Conservation (phyloP, 2,797 vertebrate species). For the Echeneis naucrates region DNA sequence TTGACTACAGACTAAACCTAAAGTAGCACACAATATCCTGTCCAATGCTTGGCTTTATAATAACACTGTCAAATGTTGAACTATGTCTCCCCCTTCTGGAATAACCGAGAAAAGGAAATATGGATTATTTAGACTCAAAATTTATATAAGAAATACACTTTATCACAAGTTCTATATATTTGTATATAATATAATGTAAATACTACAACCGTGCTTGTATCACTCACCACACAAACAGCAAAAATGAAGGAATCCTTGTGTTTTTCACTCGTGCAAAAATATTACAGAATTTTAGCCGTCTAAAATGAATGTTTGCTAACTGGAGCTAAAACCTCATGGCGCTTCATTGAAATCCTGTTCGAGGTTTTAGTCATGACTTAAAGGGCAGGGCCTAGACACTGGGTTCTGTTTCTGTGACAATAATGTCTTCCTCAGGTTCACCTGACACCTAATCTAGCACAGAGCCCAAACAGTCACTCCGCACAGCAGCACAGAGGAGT, state of each 20-base stretch:
- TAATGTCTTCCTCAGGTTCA: slow-evolving; percentile 4
- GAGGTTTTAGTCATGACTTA: not conserved
- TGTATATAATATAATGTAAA: not conserved
- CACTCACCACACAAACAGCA: not conserved
- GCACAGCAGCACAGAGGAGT: slow-evolving; percentile 11
- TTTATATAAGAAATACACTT: not conserved
- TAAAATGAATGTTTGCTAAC: not conserved
- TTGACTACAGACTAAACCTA: not conserved
- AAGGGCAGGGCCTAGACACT: slow-evolving; percentile 30
- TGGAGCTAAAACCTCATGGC: not conserved
- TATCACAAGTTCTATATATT: not conserved
- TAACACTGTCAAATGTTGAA: not conserved
- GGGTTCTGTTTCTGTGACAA: slow-evolving; percentile 62
- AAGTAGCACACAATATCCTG: slow-evolving; percentile 12
- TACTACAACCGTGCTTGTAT: not conserved
- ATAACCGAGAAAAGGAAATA: slow-evolving; percentile 2
- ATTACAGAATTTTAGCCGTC: too few species aligned
- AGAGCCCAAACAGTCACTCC: not conserved
- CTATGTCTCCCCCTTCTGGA: slow-evolving; percentile 43
- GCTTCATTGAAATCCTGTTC: not conserved
- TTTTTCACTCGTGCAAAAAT: not conserved
- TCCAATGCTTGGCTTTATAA: not conserved
- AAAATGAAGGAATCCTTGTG: not conserved
- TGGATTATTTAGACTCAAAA: not conserved
- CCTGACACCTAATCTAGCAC: not conserved